A percentile compares a stretch with the other conserved stretches of the same genome.
These are phyloP conservation scores for Periophthalmus magnuspinnatus DNA, from an alignment of 2,797 vertebrate genomes.

Conservation along the genomic window DNA sequence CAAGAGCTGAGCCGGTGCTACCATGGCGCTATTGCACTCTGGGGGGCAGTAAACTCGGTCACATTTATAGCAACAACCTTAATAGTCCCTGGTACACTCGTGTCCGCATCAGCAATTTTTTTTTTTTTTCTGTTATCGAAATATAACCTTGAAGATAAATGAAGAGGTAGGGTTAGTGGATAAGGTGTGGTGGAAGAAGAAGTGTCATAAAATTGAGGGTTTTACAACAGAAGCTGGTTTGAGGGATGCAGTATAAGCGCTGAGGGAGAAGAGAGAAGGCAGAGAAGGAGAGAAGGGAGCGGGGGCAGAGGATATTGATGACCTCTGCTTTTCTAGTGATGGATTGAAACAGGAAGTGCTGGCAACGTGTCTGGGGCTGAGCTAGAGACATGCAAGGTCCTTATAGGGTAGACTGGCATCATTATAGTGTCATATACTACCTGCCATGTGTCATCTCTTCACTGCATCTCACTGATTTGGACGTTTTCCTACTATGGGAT, in stretches of 20 bases:
- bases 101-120: constrained; percentile 1
- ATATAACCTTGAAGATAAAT: not conserved
- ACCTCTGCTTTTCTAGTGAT: constrained; percentile 64
- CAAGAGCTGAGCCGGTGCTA: constrained; percentile 13
- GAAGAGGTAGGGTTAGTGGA: not conserved
- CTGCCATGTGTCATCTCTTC: constrained; percentile 14
- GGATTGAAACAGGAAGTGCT: constrained; percentile 66
- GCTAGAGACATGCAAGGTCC: not conserved
- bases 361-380: constrained; percentile 36
- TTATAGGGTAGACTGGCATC: constrained; percentile 18
- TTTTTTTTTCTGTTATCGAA: not conserved
- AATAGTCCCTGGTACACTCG: constrained; percentile 14
- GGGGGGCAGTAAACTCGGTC: constrained; percentile 27
- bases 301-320: constrained; percentile 67
- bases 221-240: constrained; percentile 40
- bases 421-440: constrained; percentile 12
- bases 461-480: constrained; percentile 15
- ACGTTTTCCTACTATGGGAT: constrained; percentile 8
- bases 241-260: constrained; percentile 29
- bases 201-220: constrained; percentile 14
- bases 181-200: constrained; percentile 34
- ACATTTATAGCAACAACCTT: constrained; percentile 24
- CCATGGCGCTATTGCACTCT: constrained; percentile 31
- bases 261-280: constrained; percentile 13
- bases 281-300: constrained; percentile 24